Evolutionary conservation across 2,797 vertebrate species (phyloP).

Genomic region (Megaceryle alcyon): DNA sequence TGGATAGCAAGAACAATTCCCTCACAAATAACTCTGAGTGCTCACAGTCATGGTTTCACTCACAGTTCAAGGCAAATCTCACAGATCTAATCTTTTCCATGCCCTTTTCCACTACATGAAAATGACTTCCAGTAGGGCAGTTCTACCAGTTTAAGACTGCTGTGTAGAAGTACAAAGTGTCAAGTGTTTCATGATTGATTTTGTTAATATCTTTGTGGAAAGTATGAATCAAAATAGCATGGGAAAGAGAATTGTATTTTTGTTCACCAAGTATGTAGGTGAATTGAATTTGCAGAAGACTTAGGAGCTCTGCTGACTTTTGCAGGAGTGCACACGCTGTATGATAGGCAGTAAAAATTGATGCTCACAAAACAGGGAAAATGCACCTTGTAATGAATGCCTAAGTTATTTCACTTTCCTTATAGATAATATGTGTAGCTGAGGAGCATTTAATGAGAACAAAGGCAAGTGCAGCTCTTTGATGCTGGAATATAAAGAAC

Average conservation of each 20-base stretch:
- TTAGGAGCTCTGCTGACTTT: not conserved
- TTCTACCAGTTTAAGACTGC: conserved; percentile 17
- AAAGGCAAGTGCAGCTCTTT: not conserved
- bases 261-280: not conserved
- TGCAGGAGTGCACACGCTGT: not conserved
- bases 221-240: conserved; percentile 25
- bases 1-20: not conserved
- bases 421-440: not conserved
- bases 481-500: not conserved
- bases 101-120: conserved; percentile 1
- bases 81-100: conserved; percentile 41
- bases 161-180: not conserved
- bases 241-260: conserved; percentile 8
- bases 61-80: not conserved
- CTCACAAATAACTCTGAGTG: not conserved
- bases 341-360: not conserved
- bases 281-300: not conserved
- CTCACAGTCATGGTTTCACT: not conserved
- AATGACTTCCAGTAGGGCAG: not conserved
- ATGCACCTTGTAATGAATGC: not conserved
- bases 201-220: conserved; percentile 49
- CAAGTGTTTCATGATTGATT: not conserved
- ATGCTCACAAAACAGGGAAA: not conserved
- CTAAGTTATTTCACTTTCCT: not conserved
- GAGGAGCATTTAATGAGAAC: not conserved